Base-by-base conservation (phyloP, 2,888 invertebrate species). In the Halictus ligatus region DNA sequence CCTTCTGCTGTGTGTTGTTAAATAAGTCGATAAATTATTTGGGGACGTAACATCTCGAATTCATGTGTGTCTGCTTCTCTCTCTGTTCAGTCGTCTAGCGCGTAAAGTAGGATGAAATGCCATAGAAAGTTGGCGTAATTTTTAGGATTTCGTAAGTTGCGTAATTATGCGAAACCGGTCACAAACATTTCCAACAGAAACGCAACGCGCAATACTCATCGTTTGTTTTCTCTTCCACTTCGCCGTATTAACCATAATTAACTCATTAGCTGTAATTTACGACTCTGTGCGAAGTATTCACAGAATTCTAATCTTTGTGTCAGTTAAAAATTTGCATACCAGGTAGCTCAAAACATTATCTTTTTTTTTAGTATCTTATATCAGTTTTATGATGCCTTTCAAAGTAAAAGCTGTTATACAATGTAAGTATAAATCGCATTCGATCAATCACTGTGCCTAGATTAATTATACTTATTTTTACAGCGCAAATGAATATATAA, bases 101-200 rank as follows among this genome's bases (percentile, higher is more conserved):
- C 21, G 10, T 13, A 13, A 40, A 46, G 2, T 8, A 8, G 58
- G 21, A n/a, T 58, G 60, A 40, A 43, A 60, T 8, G 35, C 25
- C 48, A 71, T 77, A 54, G 48, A 43, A 78, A 78, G 64, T 64
- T 8, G 40, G 50, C 25, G 1, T 35, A 46, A 54, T 73, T 72
- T n/a, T 15, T 50, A 15, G 48, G n/a, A 81, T 81, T 84, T 77
- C 73, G 35, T 80, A 58, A 77, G 54, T 69, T 74, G 40, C 54
- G 58, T 69, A 77, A 81, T 69, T 21, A 29, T 25, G 12, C 35
- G 40, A 77, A 84, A 84, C 82, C 77, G 77, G 81, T 81, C 48
- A 35, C 35, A 21, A 77, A 67, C 72, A 43, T 76, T 76, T 48
- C 74, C 13, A 84, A 46, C 46, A 54, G 69, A 79, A 74, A 46